Base-by-base conservation (phyloP, 2,797 vertebrate genomes). In the Neopelma chrysocephalum region DNA sequence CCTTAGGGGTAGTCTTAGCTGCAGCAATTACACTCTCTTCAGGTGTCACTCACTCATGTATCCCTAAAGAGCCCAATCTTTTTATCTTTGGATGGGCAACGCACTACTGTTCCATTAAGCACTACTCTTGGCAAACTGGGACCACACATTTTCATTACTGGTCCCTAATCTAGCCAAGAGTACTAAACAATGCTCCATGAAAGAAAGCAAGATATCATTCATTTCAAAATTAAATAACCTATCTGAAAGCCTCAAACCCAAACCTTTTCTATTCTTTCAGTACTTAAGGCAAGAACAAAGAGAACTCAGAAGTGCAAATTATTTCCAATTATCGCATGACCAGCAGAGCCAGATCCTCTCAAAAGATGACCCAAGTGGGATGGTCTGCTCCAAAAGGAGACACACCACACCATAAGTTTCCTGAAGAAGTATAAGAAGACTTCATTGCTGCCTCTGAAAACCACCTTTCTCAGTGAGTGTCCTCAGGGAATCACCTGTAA, bases 401-500 rank as follows among this genome's bases (percentile, higher is more conserved):
- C 51, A 83, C 14, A 53, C 14, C 32, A 43, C 45, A 78, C 11
- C 1, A 0, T 15, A 80, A 21, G 6, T 45, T 57, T 89, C 77
- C 45, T 71, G 36, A 73, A 82, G 47, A 86, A 89, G 34, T 66
- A 76, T 61, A 83, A 34, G 66, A 89, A 1, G 5, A 68, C 34
- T 87, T 89, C 50, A 64, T 8, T 79, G 60, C 40, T 73, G 51
- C 61, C 42, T 68, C 64, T 64, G 26, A 77, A 87, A 77, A 79
- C 50, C 20, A 58, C 26, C 21, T 92, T 87, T 80, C 79, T 83
- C 32, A 91, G 72, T 38, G 50, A 53, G 21, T 78, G 17, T 70
- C 80, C 48, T 94, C 14, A 47, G 89, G 72, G 47, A 94, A 89
- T 87, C 82, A 76, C 60, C 70, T 62, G 76, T 81, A 83, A 87